Evolutionary conservation across 1,140 invertebrate genomes (phyloP).

Genomic region (Sitophilus oryzae): DNA sequence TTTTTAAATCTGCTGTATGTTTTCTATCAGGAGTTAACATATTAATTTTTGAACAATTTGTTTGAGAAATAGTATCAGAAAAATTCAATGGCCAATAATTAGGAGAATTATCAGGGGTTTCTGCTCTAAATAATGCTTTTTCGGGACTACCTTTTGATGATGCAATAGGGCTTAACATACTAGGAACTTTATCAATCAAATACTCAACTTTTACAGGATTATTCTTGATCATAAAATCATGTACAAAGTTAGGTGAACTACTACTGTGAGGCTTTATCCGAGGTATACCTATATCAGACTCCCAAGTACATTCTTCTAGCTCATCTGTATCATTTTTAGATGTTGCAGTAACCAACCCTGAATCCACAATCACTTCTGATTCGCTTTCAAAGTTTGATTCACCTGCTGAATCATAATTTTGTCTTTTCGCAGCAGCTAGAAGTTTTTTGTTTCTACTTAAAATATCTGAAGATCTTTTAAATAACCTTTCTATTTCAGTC

Average conservation of each 20-base stretch:
- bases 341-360: conserved; percentile 17
- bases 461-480: conserved; percentile 6
- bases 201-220: no score
- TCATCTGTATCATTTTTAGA: conserved; percentile 10
- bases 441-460: conserved; percentile 19
- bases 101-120: no score
- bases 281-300: neutral
- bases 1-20: no score
- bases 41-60: no score
- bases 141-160: conserved; percentile 4
- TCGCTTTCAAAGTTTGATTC: conserved; percentile 6
- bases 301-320: neutral
- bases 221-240: no score
- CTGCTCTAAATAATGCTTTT: no score
- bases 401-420: neutral
- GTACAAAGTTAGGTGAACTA: no score
- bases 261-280: neutral
- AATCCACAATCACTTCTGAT: conserved; percentile 11
- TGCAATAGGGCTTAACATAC: conserved; percentile 9
- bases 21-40: no score
- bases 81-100: no score
- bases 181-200: no score
- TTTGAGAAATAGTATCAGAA: no score
- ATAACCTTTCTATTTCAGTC: conserved; percentile 20
- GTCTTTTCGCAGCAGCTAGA: conserved; percentile 8